Evolutionary conservation across 1,140 invertebrate species (phyloP).

Genomic region (Camponotus pennsylvanicus): DNA sequence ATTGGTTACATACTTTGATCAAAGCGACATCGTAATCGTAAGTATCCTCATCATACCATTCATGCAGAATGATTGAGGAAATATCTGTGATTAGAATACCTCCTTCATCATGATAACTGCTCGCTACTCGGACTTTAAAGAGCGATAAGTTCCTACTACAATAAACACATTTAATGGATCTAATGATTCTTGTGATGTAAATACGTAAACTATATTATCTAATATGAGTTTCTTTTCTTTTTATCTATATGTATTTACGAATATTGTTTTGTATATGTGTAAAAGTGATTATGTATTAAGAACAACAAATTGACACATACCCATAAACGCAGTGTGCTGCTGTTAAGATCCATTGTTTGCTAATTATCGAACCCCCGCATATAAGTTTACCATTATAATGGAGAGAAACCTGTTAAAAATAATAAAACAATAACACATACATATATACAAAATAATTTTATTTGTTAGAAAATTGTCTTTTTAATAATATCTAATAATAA

Average conservation of each 20-base stretch:
- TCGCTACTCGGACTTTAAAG: slow-evolving; percentile 57
- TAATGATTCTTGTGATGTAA: not conserved
- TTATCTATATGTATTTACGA: no score
- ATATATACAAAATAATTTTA: no score
- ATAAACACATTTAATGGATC: not conserved
- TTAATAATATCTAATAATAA: no score
- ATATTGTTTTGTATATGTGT: no score
- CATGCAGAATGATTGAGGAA: slow-evolving; percentile 74
- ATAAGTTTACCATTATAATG: slow-evolving; percentile 2
- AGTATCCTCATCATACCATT: slow-evolving; percentile 78
- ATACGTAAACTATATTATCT: slow-evolving; percentile 21
- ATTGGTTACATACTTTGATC: slow-evolving; percentile 76
- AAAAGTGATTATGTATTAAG: not conserved
- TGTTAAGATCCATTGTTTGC: slow-evolving; percentile 65
- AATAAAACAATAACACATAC: not conserved
- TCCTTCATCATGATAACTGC: slow-evolving; percentile 35
- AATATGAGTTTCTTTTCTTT: not conserved
- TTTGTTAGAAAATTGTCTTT: no score
- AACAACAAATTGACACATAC: slow-evolving; percentile 42
- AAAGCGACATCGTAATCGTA: slow-evolving; percentile 86
- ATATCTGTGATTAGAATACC: slow-evolving; percentile 51
- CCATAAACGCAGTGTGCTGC: slow-evolving; percentile 69
- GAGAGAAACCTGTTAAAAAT: slow-evolving; percentile 61
- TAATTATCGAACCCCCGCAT: slow-evolving; percentile 73
- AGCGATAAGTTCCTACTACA: not conserved